Evolutionary conservation across 2,888 invertebrate genomes (phyloP), one percentile per base, ranked within the genome.

Genomic region (Resseliella maxima): DNA sequence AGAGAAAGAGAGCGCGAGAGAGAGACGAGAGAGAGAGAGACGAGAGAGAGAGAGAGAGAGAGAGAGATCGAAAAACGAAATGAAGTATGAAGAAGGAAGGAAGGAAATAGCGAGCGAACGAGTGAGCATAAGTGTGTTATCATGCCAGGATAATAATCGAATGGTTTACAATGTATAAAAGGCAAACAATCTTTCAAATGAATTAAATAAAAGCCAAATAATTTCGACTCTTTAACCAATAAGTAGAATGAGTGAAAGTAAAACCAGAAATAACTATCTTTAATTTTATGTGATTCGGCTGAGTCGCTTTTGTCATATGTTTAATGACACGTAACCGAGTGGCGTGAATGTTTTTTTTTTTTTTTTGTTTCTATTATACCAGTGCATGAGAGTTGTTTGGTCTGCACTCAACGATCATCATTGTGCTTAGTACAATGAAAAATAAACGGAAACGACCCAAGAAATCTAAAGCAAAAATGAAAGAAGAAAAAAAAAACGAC

Each of bases 271-370:
- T 59, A 59, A 24, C 59, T 59, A 59, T 59, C 24, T 24, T 59
- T n/a, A 24, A 59, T n/a, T 59, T 59, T 59, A 24, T 59, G 31
- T 72, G 15, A 83, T 83, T 21, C 38, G 83, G 83, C 38, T 36
- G 83, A 38, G 36, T 83, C 83, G 38, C 38, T 83, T 38, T 38
- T 83, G 36, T 83, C 36, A 38, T 38, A 83, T 83, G 83, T 83
- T 83, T 83, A 83, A 83, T 83, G 83, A 83, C 83, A 83, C 83
- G 83, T 83, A 83, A 83, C 36, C 83, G 83, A 83, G 83, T 83
- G 83, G 83, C 83, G 83, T 83, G 83, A 83, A 24, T 83, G 38
- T 2, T 83, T 36, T 3, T 35, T 35, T 15, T 36, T 81, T 36
- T 18, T 1, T 8, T 81, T 15, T 1, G 35, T 3, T 35, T 18